Evolutionary conservation across 2,888 invertebrate species (phyloP).

Genomic region (Galerucella calmariensis): DNA sequence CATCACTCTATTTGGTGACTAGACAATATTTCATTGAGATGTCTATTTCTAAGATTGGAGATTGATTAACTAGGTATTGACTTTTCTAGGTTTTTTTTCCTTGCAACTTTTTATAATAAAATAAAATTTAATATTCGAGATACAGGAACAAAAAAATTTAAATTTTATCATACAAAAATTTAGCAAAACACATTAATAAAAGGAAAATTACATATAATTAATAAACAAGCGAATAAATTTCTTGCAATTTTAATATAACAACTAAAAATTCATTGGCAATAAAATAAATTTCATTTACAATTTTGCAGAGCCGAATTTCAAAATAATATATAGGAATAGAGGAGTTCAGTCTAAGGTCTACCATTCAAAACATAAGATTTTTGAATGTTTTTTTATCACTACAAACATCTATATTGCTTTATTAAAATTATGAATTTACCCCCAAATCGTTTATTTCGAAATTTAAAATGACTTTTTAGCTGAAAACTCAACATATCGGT

Average conservation of each 20-base stretch:
- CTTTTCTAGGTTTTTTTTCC: not conserved
- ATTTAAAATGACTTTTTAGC: no score
- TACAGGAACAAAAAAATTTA: not conserved
- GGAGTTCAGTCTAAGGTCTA: no score
- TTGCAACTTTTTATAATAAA: not conserved
- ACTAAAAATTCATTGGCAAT: conserved; percentile 23
- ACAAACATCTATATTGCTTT: no score
- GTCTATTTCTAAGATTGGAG: not conserved
- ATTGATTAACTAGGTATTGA: not conserved
- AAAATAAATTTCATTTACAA: conserved; percentile 8
- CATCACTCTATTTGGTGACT: not conserved
- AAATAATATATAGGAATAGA: not conserved
- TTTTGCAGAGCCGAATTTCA: not conserved
- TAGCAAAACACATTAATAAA: conserved; percentile 3
- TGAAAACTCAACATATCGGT: no score
- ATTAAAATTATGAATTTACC: no score
- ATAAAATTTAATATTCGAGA: not conserved
- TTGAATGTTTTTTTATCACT: no score
- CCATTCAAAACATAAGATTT: no score
- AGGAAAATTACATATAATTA: conserved; percentile 11
- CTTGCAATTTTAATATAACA: conserved; percentile 14
- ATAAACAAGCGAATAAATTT: conserved; percentile 30
- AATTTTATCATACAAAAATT: not conserved
- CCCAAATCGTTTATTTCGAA: no score
- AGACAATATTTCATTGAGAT: not conserved